Evolutionary conservation across 1,140 invertebrate genomes (phyloP), one percentile per base, ranked within the genome.

Genomic region (Cylas formicarius): DNA sequence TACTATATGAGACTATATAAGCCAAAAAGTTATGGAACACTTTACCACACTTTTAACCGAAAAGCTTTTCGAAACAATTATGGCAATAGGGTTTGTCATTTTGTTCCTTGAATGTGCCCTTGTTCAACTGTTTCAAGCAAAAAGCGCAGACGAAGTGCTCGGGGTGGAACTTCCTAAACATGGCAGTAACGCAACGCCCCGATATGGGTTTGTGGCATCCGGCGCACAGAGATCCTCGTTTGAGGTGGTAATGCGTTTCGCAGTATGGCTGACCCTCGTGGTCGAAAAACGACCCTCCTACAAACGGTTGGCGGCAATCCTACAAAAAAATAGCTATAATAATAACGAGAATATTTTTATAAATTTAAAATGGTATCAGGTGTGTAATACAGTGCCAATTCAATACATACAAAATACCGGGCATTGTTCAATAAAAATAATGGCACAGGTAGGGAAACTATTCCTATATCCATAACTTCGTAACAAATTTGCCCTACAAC

Each of bases 121-220:
- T 97, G 70, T 96, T 97, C 38, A 99, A 73, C 67, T 97, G 93
- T 61, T 95, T 90, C 46, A 97, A 71, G 60, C 96, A 99, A 70
- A 97, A 98, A 1, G 93, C 92, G 69, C 93, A 97, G 1, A 96
- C 91, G 65, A 99, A 99, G 70, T 98, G 95, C 68, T 98, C 94
- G 0, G 94, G 94, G 69, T 99, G 95, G 73, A 96, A 99, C 71
- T 99, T 98, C 35, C 89, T 78, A 68, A 94, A 96, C 94, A 99
- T 97, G 38, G 95, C 95, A 2, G 94, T 98, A 63, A 98, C 96
- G 67, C 95, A 98, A 10, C 94, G 86, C 41, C 95, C 89, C 46
- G 88, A 90, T 61, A 97, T 97, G 9, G 95, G 92, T 63, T 97
- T 95, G 63, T 95, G 91, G 65, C 96, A 99, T 32, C 91, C 91